Conservation (phyloP, 2,113 vertebrate genomes). For the Sterrhoptilus dennistouni region DNA sequence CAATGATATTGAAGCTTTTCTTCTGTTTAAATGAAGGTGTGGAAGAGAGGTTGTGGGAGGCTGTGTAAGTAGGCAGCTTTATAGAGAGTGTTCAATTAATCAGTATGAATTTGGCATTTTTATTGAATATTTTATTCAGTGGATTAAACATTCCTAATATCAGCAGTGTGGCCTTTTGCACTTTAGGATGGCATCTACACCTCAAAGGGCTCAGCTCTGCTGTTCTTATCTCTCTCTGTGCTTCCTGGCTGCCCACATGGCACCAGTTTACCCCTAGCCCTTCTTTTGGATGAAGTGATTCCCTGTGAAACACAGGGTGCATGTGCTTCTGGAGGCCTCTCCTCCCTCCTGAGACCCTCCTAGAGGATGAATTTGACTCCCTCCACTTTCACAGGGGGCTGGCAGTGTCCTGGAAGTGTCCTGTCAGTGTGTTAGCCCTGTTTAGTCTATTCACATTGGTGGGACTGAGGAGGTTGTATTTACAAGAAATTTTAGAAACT, state of each 20-base stretch:
- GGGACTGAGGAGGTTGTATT: background rate
- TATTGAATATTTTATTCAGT: background rate
- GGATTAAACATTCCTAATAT: background rate
- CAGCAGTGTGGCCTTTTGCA: background rate
- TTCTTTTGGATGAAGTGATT: background rate
- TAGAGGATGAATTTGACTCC: background rate
- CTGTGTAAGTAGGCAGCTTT: background rate
- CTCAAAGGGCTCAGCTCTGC: background rate
- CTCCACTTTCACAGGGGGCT: background rate
- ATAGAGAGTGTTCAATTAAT: background rate
- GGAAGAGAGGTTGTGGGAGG: background rate
- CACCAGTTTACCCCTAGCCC: background rate
- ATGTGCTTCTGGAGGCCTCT: background rate
- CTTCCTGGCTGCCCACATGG: background rate
- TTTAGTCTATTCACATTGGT: fast-evolving
- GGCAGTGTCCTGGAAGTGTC: background rate
- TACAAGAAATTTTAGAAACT: conserved; percentile 23
- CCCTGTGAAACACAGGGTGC: background rate
- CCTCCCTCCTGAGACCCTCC: background rate
- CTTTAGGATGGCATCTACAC: background rate
- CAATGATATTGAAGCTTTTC: background rate
- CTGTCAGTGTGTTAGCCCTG: background rate
- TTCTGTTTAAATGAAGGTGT: background rate
- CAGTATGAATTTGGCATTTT: background rate
- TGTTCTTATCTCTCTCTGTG: background rate